phyloP scores from a whole-genome alignment of 2,113 vertebrate genomes.

The Prochilodus magdalenae region DNA sequence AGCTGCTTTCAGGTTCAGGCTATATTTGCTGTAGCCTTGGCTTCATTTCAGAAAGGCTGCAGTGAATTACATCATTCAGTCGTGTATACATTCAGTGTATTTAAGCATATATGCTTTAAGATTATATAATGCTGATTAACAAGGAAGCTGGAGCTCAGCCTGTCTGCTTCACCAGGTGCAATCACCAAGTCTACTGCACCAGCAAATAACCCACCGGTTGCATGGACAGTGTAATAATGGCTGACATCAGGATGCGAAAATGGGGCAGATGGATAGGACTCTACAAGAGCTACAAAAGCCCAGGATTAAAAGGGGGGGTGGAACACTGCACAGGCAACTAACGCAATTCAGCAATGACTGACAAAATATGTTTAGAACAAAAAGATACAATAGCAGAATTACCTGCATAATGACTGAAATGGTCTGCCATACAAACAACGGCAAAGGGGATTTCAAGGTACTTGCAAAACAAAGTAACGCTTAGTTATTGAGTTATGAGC shows the following conservation, averaged over 20 bases:
- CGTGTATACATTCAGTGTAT: not conserved
- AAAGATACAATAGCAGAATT: too few species aligned
- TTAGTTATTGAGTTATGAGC: too few species aligned
- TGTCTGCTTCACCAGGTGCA: not conserved
- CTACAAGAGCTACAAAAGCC: not conserved
- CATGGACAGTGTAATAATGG: not conserved
- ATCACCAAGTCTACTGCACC: not conserved
- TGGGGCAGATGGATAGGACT: not conserved
- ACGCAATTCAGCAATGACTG: not conserved
- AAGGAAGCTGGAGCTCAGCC: not conserved
- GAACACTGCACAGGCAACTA: not conserved
- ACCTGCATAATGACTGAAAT: too few species aligned
- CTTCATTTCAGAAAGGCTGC: constrained; percentile 40
- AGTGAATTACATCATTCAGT: constrained; percentile 48
- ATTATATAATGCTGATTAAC: not conserved
- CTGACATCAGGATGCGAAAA: not conserved
- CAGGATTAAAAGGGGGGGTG: not conserved
- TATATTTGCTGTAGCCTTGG: constrained; percentile 15
- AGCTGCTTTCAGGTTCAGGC: not conserved
- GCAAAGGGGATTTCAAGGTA: too few species aligned
- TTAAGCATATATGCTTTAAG: not conserved
- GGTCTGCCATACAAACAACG: too few species aligned
- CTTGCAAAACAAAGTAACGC: too few species aligned
- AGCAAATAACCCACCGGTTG: not conserved
- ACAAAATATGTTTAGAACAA: too few species aligned